Evolutionary conservation across 53 echinoderm and acorn worm species (phyloP).

Genomic region (Astropecten irregularis): DNA sequence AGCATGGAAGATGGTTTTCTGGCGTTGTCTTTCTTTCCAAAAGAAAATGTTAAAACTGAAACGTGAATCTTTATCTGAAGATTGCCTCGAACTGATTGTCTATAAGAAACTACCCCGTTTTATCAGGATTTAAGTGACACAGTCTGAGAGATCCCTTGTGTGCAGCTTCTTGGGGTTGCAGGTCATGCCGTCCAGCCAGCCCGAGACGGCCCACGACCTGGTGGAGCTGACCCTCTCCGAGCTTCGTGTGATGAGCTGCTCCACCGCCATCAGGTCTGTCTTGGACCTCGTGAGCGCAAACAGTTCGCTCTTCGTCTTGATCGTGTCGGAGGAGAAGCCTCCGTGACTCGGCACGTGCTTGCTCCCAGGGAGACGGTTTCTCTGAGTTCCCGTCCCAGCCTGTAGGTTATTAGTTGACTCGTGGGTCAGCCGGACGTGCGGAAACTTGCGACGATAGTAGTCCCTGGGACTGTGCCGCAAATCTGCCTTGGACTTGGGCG

Average conservation of each 20-base stretch:
- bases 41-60: too few species aligned
- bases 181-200: slow-evolving; percentile 62
- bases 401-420: background rate
- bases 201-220: slow-evolving; percentile 28
- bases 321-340: background rate
- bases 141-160: slow-evolving; percentile 17
- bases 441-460: slow-evolving; percentile 62
- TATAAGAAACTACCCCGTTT: too few species aligned
- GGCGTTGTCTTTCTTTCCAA: too few species aligned
- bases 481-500: slow-evolving; percentile 62
- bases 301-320: slow-evolving; percentile 5
- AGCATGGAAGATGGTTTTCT: too few species aligned
- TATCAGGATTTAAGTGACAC: background rate
- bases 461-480: slow-evolving; percentile 47
- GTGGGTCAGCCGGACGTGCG: slow-evolving; percentile 61
- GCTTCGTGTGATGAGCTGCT: slow-evolving; percentile 53
- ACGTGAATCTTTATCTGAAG: too few species aligned
- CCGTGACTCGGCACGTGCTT: background rate
- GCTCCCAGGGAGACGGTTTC: background rate
- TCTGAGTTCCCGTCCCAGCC: background rate
- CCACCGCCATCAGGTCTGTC: slow-evolving; percentile 50
- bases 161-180: slow-evolving; percentile 72
- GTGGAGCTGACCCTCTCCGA: slow-evolving; percentile 38
- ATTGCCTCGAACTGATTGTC: too few species aligned
- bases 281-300: slow-evolving; percentile 9